These are phyloP conservation scores for Distichodus sexfasciatus DNA, from an alignment of 2,797 vertebrate genomes.

Conservation along the genomic window DNA sequence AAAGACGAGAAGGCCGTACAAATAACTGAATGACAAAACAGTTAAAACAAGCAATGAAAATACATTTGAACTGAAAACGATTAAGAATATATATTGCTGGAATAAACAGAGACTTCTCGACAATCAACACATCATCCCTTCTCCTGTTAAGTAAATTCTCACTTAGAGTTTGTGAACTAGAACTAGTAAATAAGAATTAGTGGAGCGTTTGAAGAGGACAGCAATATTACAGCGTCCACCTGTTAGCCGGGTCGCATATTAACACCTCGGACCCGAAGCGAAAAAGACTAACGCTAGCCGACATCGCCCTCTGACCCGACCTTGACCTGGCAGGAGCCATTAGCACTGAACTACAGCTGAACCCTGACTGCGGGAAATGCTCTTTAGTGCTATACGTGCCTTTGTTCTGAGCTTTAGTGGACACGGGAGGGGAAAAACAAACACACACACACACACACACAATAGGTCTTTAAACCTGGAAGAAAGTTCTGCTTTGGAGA, in stretches of 20 bases:
- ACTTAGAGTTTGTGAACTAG: neutral
- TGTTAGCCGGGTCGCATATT: constrained; percentile 13
- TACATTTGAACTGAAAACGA: neutral
- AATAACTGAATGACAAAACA: neutral
- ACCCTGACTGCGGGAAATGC: constrained; percentile 28
- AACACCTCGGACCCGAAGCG: constrained; percentile 6
- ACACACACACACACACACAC: neutral
- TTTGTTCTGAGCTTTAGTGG: neutral
- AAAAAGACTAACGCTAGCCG: constrained; percentile 10
- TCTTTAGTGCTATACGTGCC: neutral
- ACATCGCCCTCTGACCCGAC: constrained; percentile 23
- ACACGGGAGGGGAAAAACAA: neutral
- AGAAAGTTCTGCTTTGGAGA: constrained; percentile 27
- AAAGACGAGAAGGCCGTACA: no score
- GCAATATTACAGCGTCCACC: neutral
- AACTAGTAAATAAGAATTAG: no score
- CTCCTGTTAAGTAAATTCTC: neutral
- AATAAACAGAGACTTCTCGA: neutral
- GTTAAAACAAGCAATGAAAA: neutral
- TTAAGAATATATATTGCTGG: neutral
- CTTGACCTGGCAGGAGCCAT: constrained; percentile 29
- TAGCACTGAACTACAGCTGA: constrained; percentile 26
- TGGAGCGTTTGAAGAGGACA: neutral
- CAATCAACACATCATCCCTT: no score
- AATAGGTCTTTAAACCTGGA: constrained; percentile 39